phyloP scores from a whole-genome alignment of 2,113 vertebrate species.

The Semicossyphus pulcher region DNA sequence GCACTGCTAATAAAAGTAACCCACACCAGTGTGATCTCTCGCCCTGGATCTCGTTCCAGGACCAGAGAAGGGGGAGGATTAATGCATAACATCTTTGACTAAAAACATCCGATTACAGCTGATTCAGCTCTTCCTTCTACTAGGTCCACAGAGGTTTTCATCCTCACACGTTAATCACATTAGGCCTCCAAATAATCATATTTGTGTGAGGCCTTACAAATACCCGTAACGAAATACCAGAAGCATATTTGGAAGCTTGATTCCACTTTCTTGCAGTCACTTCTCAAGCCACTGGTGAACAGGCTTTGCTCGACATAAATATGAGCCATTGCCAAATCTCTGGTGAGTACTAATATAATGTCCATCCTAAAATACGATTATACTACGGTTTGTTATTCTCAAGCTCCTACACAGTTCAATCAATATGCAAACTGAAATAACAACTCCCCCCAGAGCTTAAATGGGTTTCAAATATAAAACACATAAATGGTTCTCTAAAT shows the following conservation, averaged over 20 bases:
- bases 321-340: conserved; percentile 40
- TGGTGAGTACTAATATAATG: conserved; percentile 30
- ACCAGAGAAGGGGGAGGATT: conserved; percentile 25
- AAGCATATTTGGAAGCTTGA: conserved; percentile 38
- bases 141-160: conserved; percentile 47
- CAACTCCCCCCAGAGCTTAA: conserved; percentile 1
- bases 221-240: conserved; percentile 56
- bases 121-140: conserved; percentile 55
- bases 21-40: conserved; percentile 14
- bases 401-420: conserved; percentile 16
- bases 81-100: conserved; percentile 35
- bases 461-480: conserved; percentile 25
- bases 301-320: conserved; percentile 48
- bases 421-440: conserved; percentile 40
- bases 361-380: conserved; percentile 42
- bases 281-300: conserved; percentile 23
- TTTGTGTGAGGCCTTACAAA: conserved; percentile 53
- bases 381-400: conserved; percentile 14
- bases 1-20: conserved; percentile 35
- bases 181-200: conserved; percentile 68
- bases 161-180: conserved; percentile 67
- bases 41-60: neutral
- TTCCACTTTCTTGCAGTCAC: conserved; percentile 22
- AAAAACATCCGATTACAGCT: conserved; percentile 60
- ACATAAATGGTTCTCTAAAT: conserved; percentile 15